Conservation (phyloP, 2,888 invertebrate species). For the Abrostola tripartita region DNA sequence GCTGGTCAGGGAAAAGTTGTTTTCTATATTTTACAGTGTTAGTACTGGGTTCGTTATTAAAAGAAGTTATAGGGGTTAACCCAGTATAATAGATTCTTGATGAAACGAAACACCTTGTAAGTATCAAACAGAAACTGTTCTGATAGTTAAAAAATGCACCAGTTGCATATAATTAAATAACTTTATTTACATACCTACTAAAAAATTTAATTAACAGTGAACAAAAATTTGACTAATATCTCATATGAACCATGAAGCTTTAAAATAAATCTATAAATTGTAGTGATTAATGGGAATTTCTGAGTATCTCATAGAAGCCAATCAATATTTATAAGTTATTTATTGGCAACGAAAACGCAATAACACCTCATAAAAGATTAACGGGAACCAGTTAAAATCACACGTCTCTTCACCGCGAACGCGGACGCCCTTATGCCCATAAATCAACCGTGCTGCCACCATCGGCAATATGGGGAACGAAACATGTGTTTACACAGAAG, state of each 20-base stretch:
- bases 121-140: too few species aligned
- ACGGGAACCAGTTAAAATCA: constrained; percentile 63
- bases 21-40: constrained; percentile 45
- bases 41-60: constrained; percentile 37
- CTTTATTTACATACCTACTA: too few species aligned
- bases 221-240: too few species aligned
- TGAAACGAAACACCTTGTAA: too few species aligned
- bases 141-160: too few species aligned
- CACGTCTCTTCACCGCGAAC: constrained; percentile 66
- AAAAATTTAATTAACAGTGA: too few species aligned
- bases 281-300: too few species aligned
- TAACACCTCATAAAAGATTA: constrained; percentile 58
- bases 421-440: constrained; percentile 75
- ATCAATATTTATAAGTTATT: constrained; percentile 13
- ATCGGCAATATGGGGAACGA: constrained; percentile 85
- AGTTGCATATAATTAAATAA: too few species aligned
- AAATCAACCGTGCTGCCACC: constrained; percentile 86
- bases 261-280: too few species aligned
- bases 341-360: constrained; percentile 30
- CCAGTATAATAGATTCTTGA: too few species aligned
- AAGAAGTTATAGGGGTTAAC: too few species aligned
- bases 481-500: constrained; percentile 87
- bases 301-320: neutral
- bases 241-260: too few species aligned
- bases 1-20: constrained; percentile 67